Evolutionary conservation across 2,797 vertebrate genomes (phyloP).

Genomic region (Carduelis carduelis): DNA sequence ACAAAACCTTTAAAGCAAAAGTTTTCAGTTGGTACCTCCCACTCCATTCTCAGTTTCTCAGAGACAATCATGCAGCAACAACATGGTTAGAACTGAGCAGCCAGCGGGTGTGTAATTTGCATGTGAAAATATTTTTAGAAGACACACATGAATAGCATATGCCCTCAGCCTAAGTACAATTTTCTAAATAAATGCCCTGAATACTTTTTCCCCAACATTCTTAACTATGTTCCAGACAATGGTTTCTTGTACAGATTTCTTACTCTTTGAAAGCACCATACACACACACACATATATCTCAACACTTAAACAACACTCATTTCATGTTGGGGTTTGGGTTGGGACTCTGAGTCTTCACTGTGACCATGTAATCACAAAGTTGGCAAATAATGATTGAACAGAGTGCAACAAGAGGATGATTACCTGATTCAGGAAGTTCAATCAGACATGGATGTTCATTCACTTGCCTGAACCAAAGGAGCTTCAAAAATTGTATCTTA

Average conservation of each 20-base stretch:
- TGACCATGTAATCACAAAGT: not conserved
- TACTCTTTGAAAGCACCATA: not conserved
- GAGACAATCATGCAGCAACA: not conserved
- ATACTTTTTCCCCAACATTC: not conserved
- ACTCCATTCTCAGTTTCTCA: not conserved
- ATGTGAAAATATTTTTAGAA: constrained; percentile 49
- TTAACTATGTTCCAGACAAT: not conserved
- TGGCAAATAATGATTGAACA: not conserved
- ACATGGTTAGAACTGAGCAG: constrained; percentile 1
- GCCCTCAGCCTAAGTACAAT: not conserved
- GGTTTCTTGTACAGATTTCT: not conserved
- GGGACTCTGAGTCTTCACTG: not conserved
- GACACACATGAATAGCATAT: constrained; percentile 32
- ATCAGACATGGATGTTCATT: not conserved
- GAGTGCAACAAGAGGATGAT: not conserved
- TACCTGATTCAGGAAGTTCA: not conserved
- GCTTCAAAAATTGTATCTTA: not conserved
- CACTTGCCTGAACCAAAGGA: not conserved
- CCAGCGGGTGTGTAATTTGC: not conserved
- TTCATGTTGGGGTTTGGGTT: not conserved
- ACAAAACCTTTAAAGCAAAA: not conserved
- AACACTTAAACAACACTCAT: not conserved
- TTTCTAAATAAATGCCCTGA: not conserved
- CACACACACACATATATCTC: too few relatives aligned
- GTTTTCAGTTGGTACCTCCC: constrained; percentile 11